Base-by-base conservation (phyloP, 2,888 invertebrate genomes). In the Clivina fossor region DNA sequence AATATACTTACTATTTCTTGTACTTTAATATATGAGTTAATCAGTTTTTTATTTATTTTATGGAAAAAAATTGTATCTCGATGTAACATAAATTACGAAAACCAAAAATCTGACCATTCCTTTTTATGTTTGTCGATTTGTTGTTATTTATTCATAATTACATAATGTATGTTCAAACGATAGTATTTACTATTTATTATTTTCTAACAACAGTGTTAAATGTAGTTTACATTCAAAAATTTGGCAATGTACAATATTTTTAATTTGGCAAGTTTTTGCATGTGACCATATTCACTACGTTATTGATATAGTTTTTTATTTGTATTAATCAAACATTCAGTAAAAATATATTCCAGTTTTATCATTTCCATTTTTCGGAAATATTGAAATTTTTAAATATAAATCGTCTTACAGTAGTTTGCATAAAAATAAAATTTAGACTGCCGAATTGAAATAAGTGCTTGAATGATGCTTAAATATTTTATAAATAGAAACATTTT, bases 401-500 rank as follows among this genome's bases (percentile, higher is more conserved):
- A n/a, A n/a, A n/a, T n/a, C n/a, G 5, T 24, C 26, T 33, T 49
- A 49, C 40, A 49, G 49, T 49, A 49, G 49, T 49, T 49, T 49
- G 49, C 49, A 38, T 38, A 49, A 8, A n/a, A 46, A 26, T 49
- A 28, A n/a, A n/a, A 26, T 16, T 18, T 49, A 49, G 49, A 26
- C 20, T 40, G 40, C 28, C 19, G 11, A 38, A 49, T 49, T 30
- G 30, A 30, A 9, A 30, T 9, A 30, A 30, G n/a, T n/a, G n/a
- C n/a, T n/a, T n/a, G n/a, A 30, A 30, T 30, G 11, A 4, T 30
- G 30, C 30, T 4, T 15, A 24, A 26, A 11, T 18, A 1, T 38
- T 49, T n/a, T 38, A 38, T 38, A 18, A 26, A 49, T n/a, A 16
- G 22, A 22, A 37, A 48, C 19, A 37, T 22, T 22, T 48, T 30